Evolutionary conservation across 2,888 invertebrate genomes (phyloP).

Genomic region (Tetragonisca angustula): DNA sequence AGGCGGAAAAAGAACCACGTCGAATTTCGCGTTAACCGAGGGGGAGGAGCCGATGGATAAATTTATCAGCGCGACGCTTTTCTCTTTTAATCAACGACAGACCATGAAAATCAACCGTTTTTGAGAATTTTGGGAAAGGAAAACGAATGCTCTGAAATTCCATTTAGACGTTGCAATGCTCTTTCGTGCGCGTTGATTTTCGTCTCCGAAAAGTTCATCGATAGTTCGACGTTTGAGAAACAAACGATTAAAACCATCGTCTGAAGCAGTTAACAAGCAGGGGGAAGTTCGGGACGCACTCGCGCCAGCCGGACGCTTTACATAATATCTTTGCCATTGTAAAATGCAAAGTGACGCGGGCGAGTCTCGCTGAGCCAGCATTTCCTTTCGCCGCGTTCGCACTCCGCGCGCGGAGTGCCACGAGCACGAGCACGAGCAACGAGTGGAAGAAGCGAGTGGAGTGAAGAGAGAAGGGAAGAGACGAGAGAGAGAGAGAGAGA

Average conservation of each 20-base stretch:
- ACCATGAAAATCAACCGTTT: background rate
- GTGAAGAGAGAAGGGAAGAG: background rate
- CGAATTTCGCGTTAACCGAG: background rate
- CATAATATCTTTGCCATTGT: slow-evolving; percentile 82
- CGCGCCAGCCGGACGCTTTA: slow-evolving; percentile 70
- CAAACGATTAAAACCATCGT: background rate
- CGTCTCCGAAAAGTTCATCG: too few relatives aligned
- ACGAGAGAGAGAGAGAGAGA: background rate
- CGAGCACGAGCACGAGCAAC: slow-evolving; percentile 19
- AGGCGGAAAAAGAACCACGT: background rate
- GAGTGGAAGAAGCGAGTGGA: background rate
- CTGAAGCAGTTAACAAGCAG: background rate
- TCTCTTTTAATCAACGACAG: background rate
- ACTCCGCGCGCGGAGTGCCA: slow-evolving; percentile 60
- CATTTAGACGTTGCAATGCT: too few relatives aligned
- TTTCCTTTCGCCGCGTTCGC: slow-evolving; percentile 74
- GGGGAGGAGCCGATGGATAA: background rate
- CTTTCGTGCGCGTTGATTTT: too few relatives aligned
- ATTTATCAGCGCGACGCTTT: background rate
- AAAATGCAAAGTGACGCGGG: slow-evolving; percentile 79
- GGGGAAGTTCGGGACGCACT: too few relatives aligned
- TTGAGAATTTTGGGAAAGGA: fast-evolving
- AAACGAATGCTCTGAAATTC: too few relatives aligned
- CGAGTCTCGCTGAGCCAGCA: slow-evolving; percentile 77
- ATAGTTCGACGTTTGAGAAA: too few relatives aligned